Evolutionary conservation across 1,140 invertebrate species (phyloP), one percentile per base, ranked within the genome.

Genomic region (Drosophila orena): DNA sequence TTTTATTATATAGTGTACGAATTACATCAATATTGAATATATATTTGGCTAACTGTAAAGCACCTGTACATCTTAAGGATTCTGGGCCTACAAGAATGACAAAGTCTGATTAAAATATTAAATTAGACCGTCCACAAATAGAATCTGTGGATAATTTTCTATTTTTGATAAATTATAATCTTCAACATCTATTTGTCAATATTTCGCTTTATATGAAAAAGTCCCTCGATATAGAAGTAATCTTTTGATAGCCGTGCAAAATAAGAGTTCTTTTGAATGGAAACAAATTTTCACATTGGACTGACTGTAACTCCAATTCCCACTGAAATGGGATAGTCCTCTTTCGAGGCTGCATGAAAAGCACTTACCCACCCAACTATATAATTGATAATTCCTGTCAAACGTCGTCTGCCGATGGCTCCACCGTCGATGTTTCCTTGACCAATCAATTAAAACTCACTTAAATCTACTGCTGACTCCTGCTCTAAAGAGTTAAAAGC

Each of bases 321-420:
- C 11, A 44, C n/a, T 43, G 20, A 1, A 15, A n/a, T 7, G 10
- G 20, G 20, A 65, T 11, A 17, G 12, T 5, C 35, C 30, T 40
- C 11, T 40, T 22, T 40, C 15, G 24, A 24, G 43, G 11, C 76
- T 83, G 83, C 83, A 86, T 88, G 83, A 86, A 86, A 86, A 88
- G 76, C 83, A 86, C 83, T 78, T 77, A 57, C 35, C 52, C 50
- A 15, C 43, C 42, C 66, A 17, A 34, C 10, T 42, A 0, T 20
- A 24, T 34, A 53, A 65, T 68, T 55, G 65, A 38, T 38, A 55
- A 69, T 27, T 47, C 47, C 40, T 44, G 37, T 22, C 27, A 65
- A 52, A 15, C 24, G 60, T 46, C 8, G 12, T 20, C 8, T 30
- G 30, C 8, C 37, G 37, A 38, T 42, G 38, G 58, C 24, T 50